Evolutionary conservation across 2,113 vertebrate species (phyloP).

Genomic region (Gopherus evgoodei): DNA sequence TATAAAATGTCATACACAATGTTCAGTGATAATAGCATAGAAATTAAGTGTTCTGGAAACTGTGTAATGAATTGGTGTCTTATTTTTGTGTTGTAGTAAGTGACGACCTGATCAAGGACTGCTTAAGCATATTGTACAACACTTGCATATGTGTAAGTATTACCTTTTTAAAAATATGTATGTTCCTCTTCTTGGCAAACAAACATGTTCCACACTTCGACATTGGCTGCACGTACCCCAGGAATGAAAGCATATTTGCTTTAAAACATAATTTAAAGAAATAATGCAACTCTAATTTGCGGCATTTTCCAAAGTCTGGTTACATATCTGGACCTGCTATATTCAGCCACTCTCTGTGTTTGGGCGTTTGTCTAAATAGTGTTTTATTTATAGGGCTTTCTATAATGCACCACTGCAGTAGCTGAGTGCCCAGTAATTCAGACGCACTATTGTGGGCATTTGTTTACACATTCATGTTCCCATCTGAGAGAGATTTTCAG

Average conservation of each 20-base stretch:
- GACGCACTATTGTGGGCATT: background rate
- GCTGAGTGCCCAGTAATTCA: background rate
- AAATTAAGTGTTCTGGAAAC: background rate
- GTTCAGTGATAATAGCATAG: background rate
- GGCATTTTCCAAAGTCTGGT: background rate
- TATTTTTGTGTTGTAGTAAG: constrained; percentile 85
- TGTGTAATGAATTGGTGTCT: background rate
- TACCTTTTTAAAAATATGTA: background rate
- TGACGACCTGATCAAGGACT: constrained; percentile 95
- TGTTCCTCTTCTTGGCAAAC: background rate
- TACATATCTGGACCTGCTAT: background rate
- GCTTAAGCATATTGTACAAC: constrained; percentile 96
- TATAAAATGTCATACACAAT: background rate
- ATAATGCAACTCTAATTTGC: background rate
- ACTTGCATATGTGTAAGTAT: constrained; percentile 96
- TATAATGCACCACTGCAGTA: background rate
- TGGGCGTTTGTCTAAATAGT: background rate
- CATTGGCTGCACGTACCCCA: background rate
- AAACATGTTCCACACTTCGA: background rate
- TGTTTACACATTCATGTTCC: background rate
- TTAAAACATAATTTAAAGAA: background rate
- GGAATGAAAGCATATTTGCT: background rate
- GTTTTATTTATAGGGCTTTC: background rate
- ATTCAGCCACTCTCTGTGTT: background rate
- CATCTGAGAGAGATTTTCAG: background rate